Evolutionary conservation across 2,113 vertebrate species (phyloP).

Genomic region (Dolichotis patagonum): DNA sequence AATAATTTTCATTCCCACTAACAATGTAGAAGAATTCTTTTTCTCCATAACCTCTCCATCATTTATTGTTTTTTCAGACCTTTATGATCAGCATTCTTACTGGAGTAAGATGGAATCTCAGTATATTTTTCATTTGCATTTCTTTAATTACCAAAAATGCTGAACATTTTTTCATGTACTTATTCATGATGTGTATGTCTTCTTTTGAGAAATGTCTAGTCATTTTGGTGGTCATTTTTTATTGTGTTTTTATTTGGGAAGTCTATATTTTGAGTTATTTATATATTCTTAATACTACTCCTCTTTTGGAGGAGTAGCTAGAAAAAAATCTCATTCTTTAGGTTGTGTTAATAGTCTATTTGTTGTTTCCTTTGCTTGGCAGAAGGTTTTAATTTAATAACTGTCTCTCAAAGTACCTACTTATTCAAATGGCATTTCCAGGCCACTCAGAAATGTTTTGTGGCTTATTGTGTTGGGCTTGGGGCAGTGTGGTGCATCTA

Average conservation of each 20-base stretch:
- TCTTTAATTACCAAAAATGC: not conserved
- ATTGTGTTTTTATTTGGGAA: not conserved
- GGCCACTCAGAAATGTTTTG: not conserved
- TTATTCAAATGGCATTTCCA: not conserved
- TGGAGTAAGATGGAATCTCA: not conserved
- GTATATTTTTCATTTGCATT: not conserved
- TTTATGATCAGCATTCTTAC: not conserved
- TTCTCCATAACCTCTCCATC: not conserved
- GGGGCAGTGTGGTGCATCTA: fast-evolving
- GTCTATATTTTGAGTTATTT: not conserved
- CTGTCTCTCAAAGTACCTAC: not conserved
- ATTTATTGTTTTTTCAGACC: not conserved
- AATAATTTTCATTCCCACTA: not conserved
- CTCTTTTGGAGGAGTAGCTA: not conserved
- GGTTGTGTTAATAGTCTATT: not conserved
- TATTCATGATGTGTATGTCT: not conserved
- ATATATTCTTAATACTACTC: not conserved
- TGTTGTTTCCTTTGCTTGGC: not conserved
- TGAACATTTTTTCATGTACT: not conserved
- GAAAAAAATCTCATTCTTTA: not conserved
- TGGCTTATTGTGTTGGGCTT: not conserved
- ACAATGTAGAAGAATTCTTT: not conserved
- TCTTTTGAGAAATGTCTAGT: not conserved
- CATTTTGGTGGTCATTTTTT: not conserved
- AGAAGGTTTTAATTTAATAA: not conserved